Percentiles rank a stretch among this genome's conserved stretches.
These are phyloP conservation scores for Bombus huntii DNA, from an alignment of 1,140 invertebrate genomes.

Conservation along the genomic window DNA sequence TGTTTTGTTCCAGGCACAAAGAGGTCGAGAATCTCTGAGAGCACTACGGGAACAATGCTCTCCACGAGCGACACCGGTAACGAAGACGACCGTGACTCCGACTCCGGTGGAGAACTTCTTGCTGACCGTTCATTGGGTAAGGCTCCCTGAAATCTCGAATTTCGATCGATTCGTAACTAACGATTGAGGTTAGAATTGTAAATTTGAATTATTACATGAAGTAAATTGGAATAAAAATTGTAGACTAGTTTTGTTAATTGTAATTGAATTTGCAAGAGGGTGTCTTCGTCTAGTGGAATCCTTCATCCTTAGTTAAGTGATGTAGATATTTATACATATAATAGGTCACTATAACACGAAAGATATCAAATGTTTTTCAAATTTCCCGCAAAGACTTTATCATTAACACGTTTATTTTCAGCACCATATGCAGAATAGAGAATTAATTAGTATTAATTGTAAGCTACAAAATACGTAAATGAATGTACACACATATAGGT, in stretches of 20 bases:
- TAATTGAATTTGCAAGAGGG: neutral
- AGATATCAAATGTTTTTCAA: neutral
- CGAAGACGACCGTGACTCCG: slow-evolving; percentile 82
- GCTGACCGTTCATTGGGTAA: slow-evolving; percentile 63
- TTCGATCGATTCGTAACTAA: neutral
- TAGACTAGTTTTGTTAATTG: neutral
- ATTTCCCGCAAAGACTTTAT: neutral
- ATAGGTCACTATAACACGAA: neutral
- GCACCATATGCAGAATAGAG: too few species aligned
- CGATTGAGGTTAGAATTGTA: neutral
- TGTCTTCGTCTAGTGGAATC: neutral
- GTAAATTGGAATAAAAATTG: neutral
- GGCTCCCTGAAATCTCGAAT: neutral
- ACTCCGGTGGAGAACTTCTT: slow-evolving; percentile 78
- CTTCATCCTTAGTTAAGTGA: neutral
- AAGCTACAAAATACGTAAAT: too few species aligned
- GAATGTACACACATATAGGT: too few species aligned
- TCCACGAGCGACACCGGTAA: slow-evolving; percentile 79
- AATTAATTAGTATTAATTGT: too few species aligned
- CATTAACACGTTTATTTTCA: too few species aligned
- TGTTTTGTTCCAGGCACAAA: slow-evolving; percentile 79
- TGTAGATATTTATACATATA: neutral
- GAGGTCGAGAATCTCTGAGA: slow-evolving; percentile 63
- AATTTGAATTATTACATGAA: neutral
- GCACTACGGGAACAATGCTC: slow-evolving; percentile 83